Percentiles rank a stretch among this genome's conserved stretches.
Conservation (phyloP, 2,797 vertebrate genomes). For the Poeciliopsis presidionis region DNA sequence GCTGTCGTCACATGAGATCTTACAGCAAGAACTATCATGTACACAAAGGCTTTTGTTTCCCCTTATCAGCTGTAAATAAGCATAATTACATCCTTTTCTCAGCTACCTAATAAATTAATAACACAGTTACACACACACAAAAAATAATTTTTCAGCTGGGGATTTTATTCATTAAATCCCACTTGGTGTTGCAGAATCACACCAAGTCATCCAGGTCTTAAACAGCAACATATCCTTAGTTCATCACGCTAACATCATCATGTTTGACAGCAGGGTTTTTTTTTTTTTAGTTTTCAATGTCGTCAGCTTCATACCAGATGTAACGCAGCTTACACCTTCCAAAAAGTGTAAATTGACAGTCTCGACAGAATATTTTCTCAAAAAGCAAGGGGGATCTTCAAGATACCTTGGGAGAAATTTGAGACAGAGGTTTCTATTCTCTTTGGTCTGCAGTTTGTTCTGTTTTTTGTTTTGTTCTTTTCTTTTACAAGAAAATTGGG, state of each 20-base stretch:
- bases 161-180: neutral
- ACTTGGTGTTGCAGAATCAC: neutral
- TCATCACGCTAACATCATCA: neutral
- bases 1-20: slow-evolving; percentile 34
- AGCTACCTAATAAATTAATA: neutral
- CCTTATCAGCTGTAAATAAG: slow-evolving; percentile 26
- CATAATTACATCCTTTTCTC: slow-evolving; percentile 28
- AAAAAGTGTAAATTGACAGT: neutral
- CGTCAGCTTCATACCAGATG: neutral
- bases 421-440: neutral
- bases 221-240: neutral
- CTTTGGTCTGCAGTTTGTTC: neutral
- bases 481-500: too few relatives aligned
- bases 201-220: neutral
- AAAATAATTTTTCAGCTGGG: neutral
- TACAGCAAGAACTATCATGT: slow-evolving; percentile 7
- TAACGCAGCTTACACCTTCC: neutral
- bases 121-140: neutral
- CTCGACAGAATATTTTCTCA: neutral
- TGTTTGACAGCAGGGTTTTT: neutral
- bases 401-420: neutral
- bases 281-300: neutral
- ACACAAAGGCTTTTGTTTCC: slow-evolving; percentile 14
- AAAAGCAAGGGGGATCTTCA: neutral
- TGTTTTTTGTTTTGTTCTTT: neutral